phyloP scores from a whole-genome alignment of 2,797 vertebrate genomes.

The Aselliscus stoliczkanus region DNA sequence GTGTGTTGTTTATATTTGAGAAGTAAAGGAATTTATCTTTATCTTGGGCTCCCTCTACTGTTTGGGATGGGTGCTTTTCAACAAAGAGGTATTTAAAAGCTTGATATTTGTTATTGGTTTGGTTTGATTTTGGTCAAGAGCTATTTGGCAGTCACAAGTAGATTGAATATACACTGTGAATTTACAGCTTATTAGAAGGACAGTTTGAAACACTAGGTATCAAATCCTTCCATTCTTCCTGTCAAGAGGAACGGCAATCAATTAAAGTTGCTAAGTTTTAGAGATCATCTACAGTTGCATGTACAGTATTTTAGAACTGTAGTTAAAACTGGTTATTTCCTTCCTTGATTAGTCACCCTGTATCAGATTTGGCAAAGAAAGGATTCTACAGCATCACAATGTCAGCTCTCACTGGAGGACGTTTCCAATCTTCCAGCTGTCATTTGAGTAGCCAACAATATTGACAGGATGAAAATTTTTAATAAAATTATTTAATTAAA shows the following conservation, averaged over 20 bases:
- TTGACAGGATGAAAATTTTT: neutral
- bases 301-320: neutral
- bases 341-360: neutral
- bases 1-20: neutral
- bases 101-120: neutral
- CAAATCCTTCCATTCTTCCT: neutral
- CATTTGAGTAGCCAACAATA: neutral
- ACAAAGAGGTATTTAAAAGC: neutral
- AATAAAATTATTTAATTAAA: neutral
- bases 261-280: neutral
- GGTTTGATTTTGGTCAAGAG: neutral
- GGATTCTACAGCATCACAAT: neutral
- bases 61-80: neutral
- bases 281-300: neutral
- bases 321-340: neutral
- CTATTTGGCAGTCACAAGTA: neutral
- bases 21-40: conserved; percentile 25
- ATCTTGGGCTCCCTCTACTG: conserved; percentile 41
- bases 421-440: neutral
- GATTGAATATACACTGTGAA: neutral
- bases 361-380: neutral
- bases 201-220: neutral
- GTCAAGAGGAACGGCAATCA: neutral
- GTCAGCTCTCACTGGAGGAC: neutral
- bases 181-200: neutral